Conservation (phyloP, 2,113 vertebrate species). For the Myotis brandtii region DNA sequence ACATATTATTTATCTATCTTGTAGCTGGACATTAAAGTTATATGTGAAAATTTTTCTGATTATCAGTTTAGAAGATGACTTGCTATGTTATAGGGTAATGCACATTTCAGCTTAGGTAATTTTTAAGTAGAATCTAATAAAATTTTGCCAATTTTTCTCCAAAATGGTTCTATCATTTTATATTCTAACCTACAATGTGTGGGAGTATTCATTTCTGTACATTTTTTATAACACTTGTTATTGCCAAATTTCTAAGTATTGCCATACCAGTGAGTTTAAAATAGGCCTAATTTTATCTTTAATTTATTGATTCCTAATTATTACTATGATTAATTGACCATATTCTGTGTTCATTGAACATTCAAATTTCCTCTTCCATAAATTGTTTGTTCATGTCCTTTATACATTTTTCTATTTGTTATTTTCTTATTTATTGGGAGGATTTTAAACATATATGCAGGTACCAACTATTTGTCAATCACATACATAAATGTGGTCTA, state of each 20-base stretch:
- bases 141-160: background rate
- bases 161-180: background rate
- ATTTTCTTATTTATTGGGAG: background rate
- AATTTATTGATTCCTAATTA: constrained; percentile 27
- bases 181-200: background rate
- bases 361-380: background rate
- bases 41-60: background rate
- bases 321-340: background rate
- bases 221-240: background rate
- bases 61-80: background rate
- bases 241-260: constrained; percentile 46
- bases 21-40: background rate
- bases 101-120: background rate
- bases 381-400: background rate
- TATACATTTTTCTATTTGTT: constrained; percentile 3
- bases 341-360: background rate
- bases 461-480: background rate
- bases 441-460: background rate
- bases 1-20: background rate
- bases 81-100: background rate
- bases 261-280: background rate
- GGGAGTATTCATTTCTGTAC: background rate
- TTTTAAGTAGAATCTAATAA: background rate
- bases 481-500: background rate
- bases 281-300: background rate